phyloP scores from a whole-genome alignment of 2,888 invertebrate genomes.

The Hyposoter dolosus region DNA sequence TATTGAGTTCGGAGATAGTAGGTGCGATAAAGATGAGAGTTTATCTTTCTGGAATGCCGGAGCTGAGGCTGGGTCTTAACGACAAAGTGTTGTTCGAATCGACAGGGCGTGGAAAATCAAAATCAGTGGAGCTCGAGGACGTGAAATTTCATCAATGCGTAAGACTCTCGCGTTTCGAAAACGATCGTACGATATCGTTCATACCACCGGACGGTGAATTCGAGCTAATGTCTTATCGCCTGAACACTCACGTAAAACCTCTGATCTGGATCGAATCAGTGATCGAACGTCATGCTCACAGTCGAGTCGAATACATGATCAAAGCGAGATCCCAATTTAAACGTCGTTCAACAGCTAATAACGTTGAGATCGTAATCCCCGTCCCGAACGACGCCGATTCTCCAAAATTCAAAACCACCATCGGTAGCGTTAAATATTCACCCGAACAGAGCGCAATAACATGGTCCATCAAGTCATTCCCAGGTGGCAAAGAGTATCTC shows the following conservation, averaged over 20 bases:
- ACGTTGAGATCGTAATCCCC: constrained; percentile 98
- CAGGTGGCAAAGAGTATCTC: constrained; percentile 98
- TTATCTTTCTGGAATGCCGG: constrained; percentile 99
- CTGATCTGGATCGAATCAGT: constrained; percentile 99
- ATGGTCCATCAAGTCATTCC: constrained; percentile 99
- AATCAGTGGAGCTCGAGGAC: constrained; percentile 99
- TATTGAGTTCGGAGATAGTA: constrained; percentile 98
- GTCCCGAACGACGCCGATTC: constrained; percentile 99
- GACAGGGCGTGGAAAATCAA: constrained; percentile 98
- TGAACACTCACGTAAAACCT: constrained; percentile 98
- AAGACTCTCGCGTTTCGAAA: constrained; percentile 97
- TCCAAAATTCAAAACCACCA: constrained; percentile 98
- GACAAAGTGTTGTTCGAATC: constrained; percentile 99
- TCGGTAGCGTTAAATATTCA: constrained; percentile 98
- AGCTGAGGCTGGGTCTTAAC: constrained; percentile 97
- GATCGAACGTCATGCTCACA: constrained; percentile 98
- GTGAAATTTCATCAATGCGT: constrained; percentile 99
- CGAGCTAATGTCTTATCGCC: constrained; percentile 98
- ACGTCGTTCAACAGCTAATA: constrained; percentile 98
- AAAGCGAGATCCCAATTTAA: constrained; percentile 99
- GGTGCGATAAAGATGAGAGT: constrained; percentile 99
- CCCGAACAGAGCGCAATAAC: constrained; percentile 98
- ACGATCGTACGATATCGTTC: constrained; percentile 98
- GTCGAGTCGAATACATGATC: constrained; percentile 99
- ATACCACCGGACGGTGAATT: constrained; percentile 99